Percentiles rank a stretch among this genome's conserved stretches.
These are phyloP conservation scores for Ophion costatus DNA, from an alignment of 2,888 invertebrate genomes.

Conservation along the genomic window DNA sequence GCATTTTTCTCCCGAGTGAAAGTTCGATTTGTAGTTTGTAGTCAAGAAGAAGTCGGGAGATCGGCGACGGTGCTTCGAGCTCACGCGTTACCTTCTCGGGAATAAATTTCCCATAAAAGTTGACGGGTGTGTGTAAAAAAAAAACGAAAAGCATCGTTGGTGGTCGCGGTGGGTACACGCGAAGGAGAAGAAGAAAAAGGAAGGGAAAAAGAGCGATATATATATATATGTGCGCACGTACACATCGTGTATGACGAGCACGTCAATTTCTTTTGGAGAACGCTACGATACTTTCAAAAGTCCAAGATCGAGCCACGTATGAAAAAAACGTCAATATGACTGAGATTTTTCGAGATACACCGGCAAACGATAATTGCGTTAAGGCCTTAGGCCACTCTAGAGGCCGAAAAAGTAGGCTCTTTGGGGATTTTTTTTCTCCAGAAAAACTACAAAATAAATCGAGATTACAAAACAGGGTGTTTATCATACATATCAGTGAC, in stretches of 20 bases:
- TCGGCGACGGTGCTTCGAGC: constrained; percentile 30
- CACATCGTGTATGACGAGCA: constrained; percentile 3
- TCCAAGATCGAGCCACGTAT: constrained; percentile 39
- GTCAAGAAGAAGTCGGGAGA: not conserved
- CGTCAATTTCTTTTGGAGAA: constrained; percentile 28
- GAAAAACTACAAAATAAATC: too few relatives aligned
- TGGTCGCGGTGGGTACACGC: constrained; percentile 31
- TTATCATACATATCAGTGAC: too few relatives aligned
- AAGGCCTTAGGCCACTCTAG: too few relatives aligned
- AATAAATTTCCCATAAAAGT: constrained; percentile 49
- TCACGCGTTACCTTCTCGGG: not conserved
- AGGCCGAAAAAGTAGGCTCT: too few relatives aligned
- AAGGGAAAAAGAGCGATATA: not conserved
- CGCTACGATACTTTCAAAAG: constrained; percentile 10
- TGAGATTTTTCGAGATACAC: constrained; percentile 20
- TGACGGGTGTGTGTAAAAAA: constrained; percentile 10
- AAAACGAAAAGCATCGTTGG: constrained; percentile 43
- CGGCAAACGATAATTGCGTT: not conserved
- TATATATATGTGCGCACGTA: not conserved
- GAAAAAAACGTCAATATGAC: constrained; percentile 3
- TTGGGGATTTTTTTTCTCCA: too few relatives aligned
- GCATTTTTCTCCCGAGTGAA: constrained; percentile 20
- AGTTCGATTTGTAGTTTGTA: constrained; percentile 27
- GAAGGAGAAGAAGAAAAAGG: not conserved
- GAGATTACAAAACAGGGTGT: too few relatives aligned